Percentiles rank a stretch among this genome's conserved stretches.
Conservation (phyloP, 2,113 vertebrate genomes). For the Corythoichthys intestinalis region DNA sequence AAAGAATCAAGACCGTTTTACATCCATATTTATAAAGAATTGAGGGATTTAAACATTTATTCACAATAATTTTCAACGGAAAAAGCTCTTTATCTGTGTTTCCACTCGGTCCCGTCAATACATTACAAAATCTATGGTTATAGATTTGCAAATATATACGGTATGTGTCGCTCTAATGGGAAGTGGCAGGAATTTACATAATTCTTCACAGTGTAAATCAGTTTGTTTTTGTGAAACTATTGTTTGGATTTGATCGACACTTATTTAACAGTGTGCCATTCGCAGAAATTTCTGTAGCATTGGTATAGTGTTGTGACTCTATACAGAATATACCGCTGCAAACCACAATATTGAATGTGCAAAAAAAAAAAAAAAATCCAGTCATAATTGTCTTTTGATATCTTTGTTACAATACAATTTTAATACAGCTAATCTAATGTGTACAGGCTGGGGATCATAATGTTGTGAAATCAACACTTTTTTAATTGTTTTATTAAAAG, state of each 20-base stretch:
- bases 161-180: too few species aligned
- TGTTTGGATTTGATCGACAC: not conserved
- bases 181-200: not conserved
- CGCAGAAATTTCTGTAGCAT: not conserved
- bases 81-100: too few species aligned
- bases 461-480: not conserved
- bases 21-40: too few species aligned
- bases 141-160: too few species aligned
- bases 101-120: too few species aligned
- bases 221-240: not conserved
- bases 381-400: not conserved
- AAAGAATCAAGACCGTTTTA: too few species aligned
- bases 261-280: not conserved
- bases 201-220: not conserved
- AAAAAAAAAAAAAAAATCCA: too few species aligned
- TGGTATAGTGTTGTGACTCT: not conserved
- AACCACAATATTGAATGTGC: not conserved
- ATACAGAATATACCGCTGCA: not conserved
- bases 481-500: not conserved
- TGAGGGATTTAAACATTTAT: too few species aligned
- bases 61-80: too few species aligned
- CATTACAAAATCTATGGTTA: too few species aligned
- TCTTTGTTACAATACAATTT: not conserved
- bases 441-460: not conserved
- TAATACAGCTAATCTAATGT: not conserved